A percentile compares a stretch with the other conserved stretches of the same genome.
Conservation (phyloP, 2,888 invertebrate species). For the Monoplex corrugatus region DNA sequence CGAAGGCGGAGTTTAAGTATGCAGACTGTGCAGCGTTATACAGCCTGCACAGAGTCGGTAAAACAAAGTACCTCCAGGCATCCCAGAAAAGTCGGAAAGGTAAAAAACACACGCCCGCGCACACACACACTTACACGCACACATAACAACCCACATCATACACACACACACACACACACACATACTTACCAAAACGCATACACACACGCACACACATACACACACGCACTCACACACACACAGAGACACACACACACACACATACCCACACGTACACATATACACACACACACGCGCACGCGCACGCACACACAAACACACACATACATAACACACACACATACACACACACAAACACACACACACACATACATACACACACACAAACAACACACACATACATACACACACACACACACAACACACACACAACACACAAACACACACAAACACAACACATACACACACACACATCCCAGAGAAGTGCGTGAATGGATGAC, state of each 20-base stretch:
- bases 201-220: not conserved
- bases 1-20: no score
- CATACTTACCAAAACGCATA: not conserved
- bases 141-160: not conserved
- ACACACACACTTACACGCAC: not conserved
- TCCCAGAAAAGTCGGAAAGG: no score
- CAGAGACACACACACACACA: not conserved
- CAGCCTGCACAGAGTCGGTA: no score
- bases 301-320: slow-evolving; percentile 1
- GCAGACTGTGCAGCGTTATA: no score
- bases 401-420: no score
- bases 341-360: not conserved
- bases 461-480: no score
- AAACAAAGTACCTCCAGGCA: no score
- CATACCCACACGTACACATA: slow-evolving; percentile 2
- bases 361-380: no score
- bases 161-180: slow-evolving; percentile 2
- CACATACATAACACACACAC: slow-evolving; percentile 4
- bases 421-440: no score
- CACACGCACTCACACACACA: slow-evolving; percentile 16
- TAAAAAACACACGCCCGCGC: not conserved
- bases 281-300: not conserved
- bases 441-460: no score
- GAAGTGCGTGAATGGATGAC: no score
- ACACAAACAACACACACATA: no score